Base-by-base conservation (phyloP, 2,797 vertebrate genomes). In the Cossypha dichroa region DNA sequence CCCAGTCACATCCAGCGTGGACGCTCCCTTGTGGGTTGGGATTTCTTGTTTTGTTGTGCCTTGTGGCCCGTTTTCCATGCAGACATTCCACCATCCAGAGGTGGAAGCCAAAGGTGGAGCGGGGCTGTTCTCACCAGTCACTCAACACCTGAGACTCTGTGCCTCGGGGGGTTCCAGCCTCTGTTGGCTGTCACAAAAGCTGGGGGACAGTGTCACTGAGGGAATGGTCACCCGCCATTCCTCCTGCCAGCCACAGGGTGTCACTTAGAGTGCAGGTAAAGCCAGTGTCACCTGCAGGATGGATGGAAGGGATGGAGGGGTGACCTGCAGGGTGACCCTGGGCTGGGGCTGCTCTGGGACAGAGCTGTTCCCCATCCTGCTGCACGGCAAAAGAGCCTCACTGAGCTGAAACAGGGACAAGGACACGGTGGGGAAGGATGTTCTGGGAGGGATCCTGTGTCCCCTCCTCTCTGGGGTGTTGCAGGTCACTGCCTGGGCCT, bases 251-350 rank as follows among this genome's bases (percentile, higher is more conserved):
- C 95, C 97, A 95, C 95, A 94, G 88, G 96, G 93, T 96, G 97
- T 97, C 97, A 97, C 96, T 85, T 95, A 83, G 58, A 85, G 94
- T 89, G 94, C 86, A 85, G 85, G 72, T 70, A 96, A 95, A 92
- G 52, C 45, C 52, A 9, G 23, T 51, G 93, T 49, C 79, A 9
- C 52, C 43, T 25, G 64, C 36, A 29, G 48, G 28, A 3, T 3
- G 41, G 6, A 16, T 16, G 73, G 36, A 29, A 34, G 45, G 48
- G 58, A 76, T 67, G 64, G 75, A 13, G 38, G 76, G 33, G 11
- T 17, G 26, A 49, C 26, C 49, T 51, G 41, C 45, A 23, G 5
- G 59, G n/a, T 9, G 49, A 10, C 36, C 78, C 38, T 43, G 62
- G 28, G 6, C 85, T 80, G 78, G 60, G n/a, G 6, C 85, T 80